A percentile compares a stretch with the other conserved stretches of the same genome.
Evolutionary conservation across 2,888 invertebrate species (phyloP).

Genomic region (Chrysotoxum bicinctum): DNA sequence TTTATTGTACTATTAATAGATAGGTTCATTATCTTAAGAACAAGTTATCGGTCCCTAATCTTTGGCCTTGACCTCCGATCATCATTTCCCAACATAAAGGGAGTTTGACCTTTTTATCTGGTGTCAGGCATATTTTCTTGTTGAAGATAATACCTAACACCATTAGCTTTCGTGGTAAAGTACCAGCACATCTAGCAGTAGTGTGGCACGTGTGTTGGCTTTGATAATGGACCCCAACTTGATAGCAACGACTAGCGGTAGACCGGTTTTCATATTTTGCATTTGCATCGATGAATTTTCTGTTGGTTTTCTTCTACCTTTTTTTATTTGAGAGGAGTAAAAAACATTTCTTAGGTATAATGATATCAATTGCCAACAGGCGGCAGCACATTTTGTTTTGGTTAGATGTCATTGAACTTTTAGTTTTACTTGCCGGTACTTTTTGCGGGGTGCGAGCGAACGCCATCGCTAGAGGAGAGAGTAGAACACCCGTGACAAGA

Average conservation of each 20-base stretch:
- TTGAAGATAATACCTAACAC: background rate
- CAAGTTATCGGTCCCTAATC: background rate
- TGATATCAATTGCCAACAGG: slow-evolving; percentile 51
- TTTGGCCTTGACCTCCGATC: slow-evolving; percentile 43
- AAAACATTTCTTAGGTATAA: slow-evolving; percentile 31
- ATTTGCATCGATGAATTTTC: slow-evolving; percentile 69
- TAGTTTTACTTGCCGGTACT: slow-evolving; percentile 64
- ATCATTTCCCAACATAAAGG: background rate
- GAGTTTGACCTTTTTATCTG: slow-evolving; percentile 6
- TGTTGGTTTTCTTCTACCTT: slow-evolving; percentile 47
- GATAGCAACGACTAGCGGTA: slow-evolving; percentile 14
- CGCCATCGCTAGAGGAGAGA: slow-evolving; percentile 54
- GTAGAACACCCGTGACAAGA: slow-evolving; percentile 42
- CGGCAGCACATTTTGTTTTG: slow-evolving; percentile 71
- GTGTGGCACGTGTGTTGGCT: slow-evolving; percentile 43
- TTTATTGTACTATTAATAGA: slow-evolving; percentile 30
- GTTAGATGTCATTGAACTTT: slow-evolving; percentile 69
- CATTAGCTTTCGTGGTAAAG: background rate
- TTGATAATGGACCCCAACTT: slow-evolving; percentile 30
- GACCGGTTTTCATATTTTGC: slow-evolving; percentile 68
- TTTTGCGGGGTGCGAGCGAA: slow-evolving; percentile 51
- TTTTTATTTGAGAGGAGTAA: slow-evolving; percentile 27
- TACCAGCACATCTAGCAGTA: background rate
- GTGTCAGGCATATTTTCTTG: background rate
- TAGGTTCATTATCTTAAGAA: background rate